A percentile compares a stretch with the other conserved stretches of the same genome.
These are phyloP conservation scores for Papilio glaucus DNA, from an alignment of 1,140 invertebrate species.

Conservation along the genomic window DNA sequence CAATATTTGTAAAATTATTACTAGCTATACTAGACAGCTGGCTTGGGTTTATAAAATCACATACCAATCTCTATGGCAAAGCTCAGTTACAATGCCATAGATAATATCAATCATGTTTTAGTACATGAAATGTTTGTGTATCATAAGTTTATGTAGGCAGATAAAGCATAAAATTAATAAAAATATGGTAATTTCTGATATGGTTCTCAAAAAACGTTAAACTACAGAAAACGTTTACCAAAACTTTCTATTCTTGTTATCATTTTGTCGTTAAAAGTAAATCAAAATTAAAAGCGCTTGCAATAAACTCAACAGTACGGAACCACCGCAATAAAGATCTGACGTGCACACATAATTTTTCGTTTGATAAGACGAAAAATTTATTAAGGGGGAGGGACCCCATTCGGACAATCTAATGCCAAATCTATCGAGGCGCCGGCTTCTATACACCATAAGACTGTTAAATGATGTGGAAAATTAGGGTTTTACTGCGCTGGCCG, in stretches of 20 bases:
- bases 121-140: no score
- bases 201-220: no score
- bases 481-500: slow-evolving; percentile 59
- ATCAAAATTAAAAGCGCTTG: neutral
- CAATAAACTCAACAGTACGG: slow-evolving; percentile 27
- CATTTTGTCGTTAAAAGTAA: neutral
- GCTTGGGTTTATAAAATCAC: no score
- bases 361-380: slow-evolving; percentile 43
- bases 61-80: neutral
- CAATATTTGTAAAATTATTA: no score
- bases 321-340: slow-evolving; percentile 34
- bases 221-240: no score
- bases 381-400: slow-evolving; percentile 44
- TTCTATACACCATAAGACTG: slow-evolving; percentile 55
- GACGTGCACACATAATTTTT: slow-evolving; percentile 31
- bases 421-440: slow-evolving; percentile 66
- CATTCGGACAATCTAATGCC: slow-evolving; percentile 58
- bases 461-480: slow-evolving; percentile 66
- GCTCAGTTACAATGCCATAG: neutral
- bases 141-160: no score
- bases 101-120: no score
- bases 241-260: no score
- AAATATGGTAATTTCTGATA: no score
- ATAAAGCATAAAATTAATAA: no score
- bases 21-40: no score